Base-by-base conservation (phyloP, 2,888 invertebrate species). In the Synanthedon tipuliformis region DNA sequence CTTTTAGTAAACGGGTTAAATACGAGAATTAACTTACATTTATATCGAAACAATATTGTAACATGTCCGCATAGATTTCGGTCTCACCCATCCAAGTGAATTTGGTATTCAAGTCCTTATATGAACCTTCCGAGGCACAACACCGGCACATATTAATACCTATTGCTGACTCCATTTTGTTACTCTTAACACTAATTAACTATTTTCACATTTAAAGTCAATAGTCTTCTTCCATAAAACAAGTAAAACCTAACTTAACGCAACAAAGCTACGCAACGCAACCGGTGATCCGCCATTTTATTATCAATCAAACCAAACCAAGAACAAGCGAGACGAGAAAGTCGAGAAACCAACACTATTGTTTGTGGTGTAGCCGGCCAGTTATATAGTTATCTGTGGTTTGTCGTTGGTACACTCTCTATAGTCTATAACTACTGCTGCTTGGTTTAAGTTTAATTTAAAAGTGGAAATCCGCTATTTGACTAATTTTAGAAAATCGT, bases 41-140 rank as follows among this genome's bases (percentile, higher is more conserved):
- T 57, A 87, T 69, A 68, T 83, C 75, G 64, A 86, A 84, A 69
- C 85, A 85, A 64, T 84, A 81, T 50, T 68, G 71, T 58, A 87
- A 64, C 84, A 87, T 85, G 57, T 85, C 81, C 15, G 75, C 71
- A 56, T 87, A 87, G 5, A 86, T 64, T 59, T 87, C 86, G 59
- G 81, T 78, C 23, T 78, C 79, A 53, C 84, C 86, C 82, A 86
- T 83, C 86, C 86, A 87, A 54, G 71, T 71, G 58, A 85, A 85
- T 1, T 74, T 64, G 18, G 68, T 68, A 59, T 74, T 74, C 54
- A 86, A 66, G 64, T 84, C 81, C 71, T 86, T 86, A 56, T 74
- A 86, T 27, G 75, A 72, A 53, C 86, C 86, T 59, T 82, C 81
- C 2, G 83, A 75, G 1, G 83, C 78, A 73, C 86, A 87, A 69